Base-by-base conservation (phyloP, 2,113 vertebrate genomes). In the Podocnemis expansa region DNA sequence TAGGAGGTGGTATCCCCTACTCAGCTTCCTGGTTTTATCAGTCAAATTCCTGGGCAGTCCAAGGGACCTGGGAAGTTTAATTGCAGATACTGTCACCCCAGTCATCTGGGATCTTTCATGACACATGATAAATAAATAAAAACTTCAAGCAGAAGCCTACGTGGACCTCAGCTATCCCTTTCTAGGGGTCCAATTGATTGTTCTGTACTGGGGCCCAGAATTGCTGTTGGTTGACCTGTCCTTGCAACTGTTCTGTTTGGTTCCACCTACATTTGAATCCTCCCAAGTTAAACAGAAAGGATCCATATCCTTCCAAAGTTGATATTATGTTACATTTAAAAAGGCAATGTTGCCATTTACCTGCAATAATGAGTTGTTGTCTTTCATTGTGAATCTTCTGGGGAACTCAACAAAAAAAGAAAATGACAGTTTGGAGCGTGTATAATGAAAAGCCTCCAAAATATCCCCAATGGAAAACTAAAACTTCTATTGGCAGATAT, bases 361-460 rank as follows among this genome's bases (percentile, higher is more conserved):
- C 73, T 29, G 60, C 14, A 84, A 5, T 51, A 75, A 81, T 5
- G 3, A 60, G 25, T 92, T 89, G 25, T 5, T 81, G 12, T 52
- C 3, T 75, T 93, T 93, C 76, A 60, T 89, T 84, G 55, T 1
- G 43, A 38, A n/a, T 70, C 52, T 87, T 87, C 10, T 80, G 84
- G 8, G 2, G 82, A 38, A 11, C 41, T 52, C 86, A 84, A 79
- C 45, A 79, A 14, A 47, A n/a, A 49, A 82, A 56, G 12, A 41
- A 92, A 82, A 22, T 16, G 31, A 63, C 47, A 1, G 2, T 52
- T 81, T 85, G 29, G 81, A 84, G 63, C 84, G 41, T 54, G 78
- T 21, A 22, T 85, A 78, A 82, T 41, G 2, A 89, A 90, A 84
- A 80, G 6, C 49, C 5, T 88, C 83, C 56, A 95, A 86, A 93